A percentile compares a stretch with the other conserved stretches of the same genome.
Conservation (phyloP, 2,888 invertebrate genomes). For the Diloba caeruleocephala region DNA sequence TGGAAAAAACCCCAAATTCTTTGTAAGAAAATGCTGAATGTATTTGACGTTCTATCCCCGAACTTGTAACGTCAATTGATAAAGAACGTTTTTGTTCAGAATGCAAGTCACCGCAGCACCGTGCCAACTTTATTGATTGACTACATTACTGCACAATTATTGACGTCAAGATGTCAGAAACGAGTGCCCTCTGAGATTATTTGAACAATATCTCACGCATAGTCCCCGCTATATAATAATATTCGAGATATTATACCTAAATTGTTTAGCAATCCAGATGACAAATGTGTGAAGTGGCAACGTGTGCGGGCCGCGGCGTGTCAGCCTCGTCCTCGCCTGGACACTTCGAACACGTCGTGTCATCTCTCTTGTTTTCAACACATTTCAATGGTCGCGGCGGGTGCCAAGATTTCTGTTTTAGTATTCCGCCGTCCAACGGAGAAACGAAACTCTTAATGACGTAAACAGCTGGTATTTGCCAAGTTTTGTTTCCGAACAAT, state of each 20-base stretch:
- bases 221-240: background rate
- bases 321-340: background rate
- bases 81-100: background rate
- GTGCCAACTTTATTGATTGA: background rate
- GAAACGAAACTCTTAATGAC: constrained; percentile 2
- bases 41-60: constrained; percentile 1
- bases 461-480: constrained; percentile 2
- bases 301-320: background rate
- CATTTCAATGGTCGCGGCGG: background rate
- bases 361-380: background rate
- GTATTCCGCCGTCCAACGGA: background rate
- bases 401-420: constrained; percentile 1
- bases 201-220: background rate
- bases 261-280: background rate
- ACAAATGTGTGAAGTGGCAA: background rate
- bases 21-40: constrained; percentile 2
- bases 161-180: background rate
- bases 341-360: background rate
- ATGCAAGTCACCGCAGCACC: constrained; percentile 12
- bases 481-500: constrained; percentile 1
- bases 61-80: constrained; percentile 1
- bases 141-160: background rate
- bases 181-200: background rate
- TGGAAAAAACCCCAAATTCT: background rate
- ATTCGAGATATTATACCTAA: background rate